These are phyloP conservation scores for Thyatira batis DNA, from an alignment of 2,888 invertebrate genomes.

Conservation along the genomic window DNA sequence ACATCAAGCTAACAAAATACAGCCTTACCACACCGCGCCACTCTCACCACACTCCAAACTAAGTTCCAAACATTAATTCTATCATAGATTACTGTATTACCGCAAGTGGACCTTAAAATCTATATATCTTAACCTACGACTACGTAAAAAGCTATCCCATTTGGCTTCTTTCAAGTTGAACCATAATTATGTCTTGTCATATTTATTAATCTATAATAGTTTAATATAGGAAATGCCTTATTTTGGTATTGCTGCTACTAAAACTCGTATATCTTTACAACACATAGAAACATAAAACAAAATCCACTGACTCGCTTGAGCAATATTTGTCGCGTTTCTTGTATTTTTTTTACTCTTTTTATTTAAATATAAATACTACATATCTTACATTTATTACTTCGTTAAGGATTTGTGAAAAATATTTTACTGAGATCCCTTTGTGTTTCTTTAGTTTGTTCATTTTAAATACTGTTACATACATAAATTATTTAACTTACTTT, in stretches of 20 bases:
- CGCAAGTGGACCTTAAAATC: slow-evolving; percentile 32
- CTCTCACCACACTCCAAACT: slow-evolving; percentile 27
- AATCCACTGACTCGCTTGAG: slow-evolving; percentile 40
- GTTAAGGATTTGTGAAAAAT: slow-evolving; percentile 60
- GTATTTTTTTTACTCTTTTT: slow-evolving; percentile 11
- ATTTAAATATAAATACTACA: slow-evolving; percentile 43
- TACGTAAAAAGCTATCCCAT: slow-evolving; percentile 72
- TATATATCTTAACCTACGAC: slow-evolving; percentile 38
- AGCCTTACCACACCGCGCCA: slow-evolving; percentile 48
- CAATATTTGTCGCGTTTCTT: slow-evolving; percentile 30
- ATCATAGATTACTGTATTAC: slow-evolving; percentile 32
- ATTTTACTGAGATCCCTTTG: slow-evolving; percentile 70
- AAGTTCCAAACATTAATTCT: slow-evolving; percentile 9
- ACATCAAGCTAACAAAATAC: slow-evolving; percentile 69
- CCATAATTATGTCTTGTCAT: slow-evolving; percentile 77
- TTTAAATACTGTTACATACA: slow-evolving; percentile 65
- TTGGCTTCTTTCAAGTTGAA: slow-evolving; percentile 83
- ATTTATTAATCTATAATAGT: slow-evolving; percentile 49
- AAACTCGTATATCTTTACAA: slow-evolving; percentile 49
- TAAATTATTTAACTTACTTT: slow-evolving; percentile 39
- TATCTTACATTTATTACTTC: slow-evolving; percentile 55
- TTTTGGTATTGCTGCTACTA: slow-evolving; percentile 71
- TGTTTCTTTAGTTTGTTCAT: slow-evolving; percentile 66
- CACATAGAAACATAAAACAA: slow-evolving; percentile 32
- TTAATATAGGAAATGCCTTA: slow-evolving; percentile 64